These are phyloP conservation scores for Tachysurus fulvidraco DNA, from an alignment of 2,113 vertebrate genomes.

Conservation along the genomic window DNA sequence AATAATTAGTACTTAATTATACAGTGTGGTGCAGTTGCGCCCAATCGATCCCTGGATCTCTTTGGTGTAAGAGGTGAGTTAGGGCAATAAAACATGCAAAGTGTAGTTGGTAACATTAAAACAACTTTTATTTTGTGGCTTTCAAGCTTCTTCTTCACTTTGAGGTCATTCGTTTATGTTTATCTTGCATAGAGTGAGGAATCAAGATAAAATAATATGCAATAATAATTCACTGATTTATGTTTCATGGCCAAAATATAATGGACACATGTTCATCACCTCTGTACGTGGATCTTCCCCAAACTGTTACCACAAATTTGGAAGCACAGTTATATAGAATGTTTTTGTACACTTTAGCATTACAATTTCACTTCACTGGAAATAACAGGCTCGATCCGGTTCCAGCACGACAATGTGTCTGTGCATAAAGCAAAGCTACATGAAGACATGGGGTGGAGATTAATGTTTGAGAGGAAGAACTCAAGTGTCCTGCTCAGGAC, in stretches of 20 bases:
- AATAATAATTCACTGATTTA: background rate
- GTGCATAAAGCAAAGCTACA: background rate
- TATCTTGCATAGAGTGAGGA: background rate
- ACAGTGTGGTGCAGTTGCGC: background rate
- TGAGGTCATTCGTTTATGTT: background rate
- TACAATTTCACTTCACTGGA: background rate
- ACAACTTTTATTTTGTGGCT: background rate
- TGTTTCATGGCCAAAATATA: background rate
- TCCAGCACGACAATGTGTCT: background rate
- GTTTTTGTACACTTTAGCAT: background rate
- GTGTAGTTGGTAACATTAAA: background rate
- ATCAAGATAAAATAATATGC: background rate
- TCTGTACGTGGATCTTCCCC: background rate
- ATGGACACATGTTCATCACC: background rate
- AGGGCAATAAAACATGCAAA: background rate
- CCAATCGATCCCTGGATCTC: background rate
- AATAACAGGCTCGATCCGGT: background rate
- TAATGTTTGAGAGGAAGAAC: background rate
- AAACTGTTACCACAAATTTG: background rate
- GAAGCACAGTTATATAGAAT: background rate
- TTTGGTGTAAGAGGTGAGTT: background rate
- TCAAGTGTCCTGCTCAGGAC: background rate
- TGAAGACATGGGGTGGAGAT: background rate
- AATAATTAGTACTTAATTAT: background rate
- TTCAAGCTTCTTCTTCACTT: background rate